Percentiles rank a stretch among this genome's conserved stretches.
Evolutionary conservation across 2,113 vertebrate species (phyloP).

Genomic region (Leptobrachium ailaonicum): DNA sequence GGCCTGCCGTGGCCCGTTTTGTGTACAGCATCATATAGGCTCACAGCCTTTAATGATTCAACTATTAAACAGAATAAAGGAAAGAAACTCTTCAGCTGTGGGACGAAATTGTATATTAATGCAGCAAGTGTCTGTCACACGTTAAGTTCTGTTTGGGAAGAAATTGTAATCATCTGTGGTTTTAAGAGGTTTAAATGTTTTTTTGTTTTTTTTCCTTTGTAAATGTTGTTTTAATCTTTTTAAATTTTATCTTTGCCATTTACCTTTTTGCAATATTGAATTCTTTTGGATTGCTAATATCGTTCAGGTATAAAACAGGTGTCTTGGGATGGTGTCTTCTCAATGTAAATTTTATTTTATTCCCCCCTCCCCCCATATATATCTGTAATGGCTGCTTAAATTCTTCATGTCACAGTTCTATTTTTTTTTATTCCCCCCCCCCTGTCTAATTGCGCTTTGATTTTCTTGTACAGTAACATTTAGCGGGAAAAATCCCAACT

Average conservation of each 20-base stretch:
- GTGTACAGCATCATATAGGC: conserved; percentile 89
- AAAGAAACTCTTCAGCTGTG: conserved; percentile 73
- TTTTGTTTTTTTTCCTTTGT: conserved; percentile 71
- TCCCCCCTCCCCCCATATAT: conserved; percentile 34
- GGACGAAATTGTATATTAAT: conserved; percentile 75
- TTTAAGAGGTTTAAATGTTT: conserved; percentile 89
- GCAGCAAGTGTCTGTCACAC: conserved; percentile 74
- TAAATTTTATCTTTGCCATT: conserved; percentile 88
- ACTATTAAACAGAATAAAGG: conserved; percentile 79
- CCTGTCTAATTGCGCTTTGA: not conserved
- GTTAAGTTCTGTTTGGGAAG: conserved; percentile 75
- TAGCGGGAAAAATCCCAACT: too few relatives aligned
- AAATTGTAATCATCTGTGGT: conserved; percentile 79
- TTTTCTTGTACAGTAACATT: too few relatives aligned
- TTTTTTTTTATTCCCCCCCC: conserved; percentile 67
- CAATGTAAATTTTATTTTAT: conserved; percentile 86
- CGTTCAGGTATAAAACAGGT: conserved; percentile 84
- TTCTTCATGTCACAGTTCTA: conserved; percentile 85
- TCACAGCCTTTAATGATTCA: conserved; percentile 81
- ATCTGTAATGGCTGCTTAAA: conserved; percentile 78
- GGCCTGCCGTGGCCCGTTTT: conserved; percentile 77
- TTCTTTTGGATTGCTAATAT: conserved; percentile 85
- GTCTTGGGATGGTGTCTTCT: conserved; percentile 87
- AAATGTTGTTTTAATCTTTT: conserved; percentile 98
- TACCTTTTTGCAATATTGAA: conserved; percentile 77